Percentiles rank a stretch among this genome's conserved stretches.
phyloP scores from a whole-genome alignment of 64 coral and sea anemone genomes.

The Trachythela sp. region DNA sequence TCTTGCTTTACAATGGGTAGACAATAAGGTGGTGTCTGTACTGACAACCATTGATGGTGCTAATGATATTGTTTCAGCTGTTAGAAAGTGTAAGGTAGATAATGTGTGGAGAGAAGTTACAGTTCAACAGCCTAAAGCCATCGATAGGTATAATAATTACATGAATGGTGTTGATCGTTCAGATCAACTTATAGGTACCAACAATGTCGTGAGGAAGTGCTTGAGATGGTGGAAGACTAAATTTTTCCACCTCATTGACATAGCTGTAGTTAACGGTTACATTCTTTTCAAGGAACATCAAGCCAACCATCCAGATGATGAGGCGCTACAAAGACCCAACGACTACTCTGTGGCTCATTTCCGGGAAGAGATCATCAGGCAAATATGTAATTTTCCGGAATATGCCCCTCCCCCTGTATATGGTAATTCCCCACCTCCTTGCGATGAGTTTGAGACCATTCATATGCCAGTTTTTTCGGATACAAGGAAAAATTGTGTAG shows the following conservation, averaged over 20 bases:
- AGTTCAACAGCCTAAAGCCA: conserved; percentile 32
- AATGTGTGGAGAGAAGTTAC: not conserved
- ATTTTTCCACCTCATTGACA: conserved; percentile 50
- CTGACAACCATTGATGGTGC: not conserved
- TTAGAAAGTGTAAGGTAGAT: not conserved
- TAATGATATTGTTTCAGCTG: not conserved
- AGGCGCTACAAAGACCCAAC: not conserved
- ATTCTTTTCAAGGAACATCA: conserved; percentile 33
- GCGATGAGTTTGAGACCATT: not conserved
- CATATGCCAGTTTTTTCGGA: not conserved
- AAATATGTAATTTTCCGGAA: not conserved
- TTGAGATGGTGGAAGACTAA: conserved; percentile 51
- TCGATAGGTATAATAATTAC: conserved; percentile 25
- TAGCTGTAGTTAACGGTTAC: conserved; percentile 38
- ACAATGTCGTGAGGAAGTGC: conserved; percentile 21
- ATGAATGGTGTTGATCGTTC: conserved; percentile 51
- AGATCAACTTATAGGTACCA: conserved; percentile 29
- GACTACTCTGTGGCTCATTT: conserved; percentile 34
- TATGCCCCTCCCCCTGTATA: conserved; percentile 26
- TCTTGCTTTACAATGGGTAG: not conserved
- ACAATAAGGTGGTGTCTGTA: not conserved
- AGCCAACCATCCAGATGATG: conserved; percentile 23
- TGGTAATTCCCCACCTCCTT: not conserved
- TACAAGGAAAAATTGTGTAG: not conserved
- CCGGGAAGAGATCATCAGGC: conserved; percentile 33